Conservation (phyloP, 1,140 invertebrate species). For the Papilio xuthus region DNA sequence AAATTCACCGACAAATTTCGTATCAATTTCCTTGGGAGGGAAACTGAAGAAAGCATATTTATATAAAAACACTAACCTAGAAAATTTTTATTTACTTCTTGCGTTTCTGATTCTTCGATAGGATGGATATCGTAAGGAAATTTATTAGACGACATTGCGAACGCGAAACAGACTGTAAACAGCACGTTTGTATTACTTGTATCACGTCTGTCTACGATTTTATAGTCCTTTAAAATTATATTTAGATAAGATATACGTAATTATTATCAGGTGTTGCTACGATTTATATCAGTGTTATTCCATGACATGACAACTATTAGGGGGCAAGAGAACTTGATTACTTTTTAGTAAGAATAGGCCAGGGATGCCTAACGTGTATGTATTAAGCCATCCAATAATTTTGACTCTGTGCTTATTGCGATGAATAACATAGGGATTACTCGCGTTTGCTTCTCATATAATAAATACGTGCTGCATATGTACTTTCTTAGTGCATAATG, state of each 20-base stretch:
- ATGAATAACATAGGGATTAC: too few species aligned
- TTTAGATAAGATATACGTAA: neutral
- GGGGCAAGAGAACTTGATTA: neutral
- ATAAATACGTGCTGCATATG: too few species aligned
- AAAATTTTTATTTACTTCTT: neutral
- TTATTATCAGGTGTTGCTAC: neutral
- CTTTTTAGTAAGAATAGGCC: neutral
- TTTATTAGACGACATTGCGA: neutral
- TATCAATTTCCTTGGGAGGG: too few species aligned
- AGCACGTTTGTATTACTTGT: neutral
- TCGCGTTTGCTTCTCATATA: too few species aligned
- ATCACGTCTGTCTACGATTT: neutral
- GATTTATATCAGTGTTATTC: neutral
- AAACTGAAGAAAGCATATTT: neutral
- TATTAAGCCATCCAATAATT: too few species aligned
- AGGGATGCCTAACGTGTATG: too few species aligned
- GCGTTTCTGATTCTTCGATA: neutral
- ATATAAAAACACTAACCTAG: neutral
- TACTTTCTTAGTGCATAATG: too few species aligned
- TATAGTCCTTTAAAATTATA: neutral
- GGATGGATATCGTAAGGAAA: neutral
- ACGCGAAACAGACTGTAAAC: neutral
- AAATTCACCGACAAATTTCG: too few species aligned
- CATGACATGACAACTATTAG: neutral
- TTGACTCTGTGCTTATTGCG: too few species aligned